Evolutionary conservation across 1,140 invertebrate genomes (phyloP).

Genomic region (Condylostylus longicornis): DNA sequence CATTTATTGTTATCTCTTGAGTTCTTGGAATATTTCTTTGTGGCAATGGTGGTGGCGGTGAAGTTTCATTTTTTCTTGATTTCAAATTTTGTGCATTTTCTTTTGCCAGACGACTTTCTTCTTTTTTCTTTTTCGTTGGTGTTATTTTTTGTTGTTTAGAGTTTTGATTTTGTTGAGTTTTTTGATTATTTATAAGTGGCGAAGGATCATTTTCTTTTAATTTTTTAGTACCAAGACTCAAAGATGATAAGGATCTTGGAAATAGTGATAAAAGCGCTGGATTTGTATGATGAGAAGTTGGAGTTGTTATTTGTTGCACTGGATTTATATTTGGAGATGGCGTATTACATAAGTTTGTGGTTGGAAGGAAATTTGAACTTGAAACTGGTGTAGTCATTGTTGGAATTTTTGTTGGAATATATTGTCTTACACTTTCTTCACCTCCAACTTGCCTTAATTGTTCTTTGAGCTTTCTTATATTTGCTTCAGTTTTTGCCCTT

Average conservation of each 20-base stretch:
- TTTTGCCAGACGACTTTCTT: slow-evolving; percentile 19
- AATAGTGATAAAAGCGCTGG: slow-evolving; percentile 36
- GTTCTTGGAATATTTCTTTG: slow-evolving; percentile 30
- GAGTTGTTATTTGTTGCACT: slow-evolving; percentile 18
- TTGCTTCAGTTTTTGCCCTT: slow-evolving; percentile 28
- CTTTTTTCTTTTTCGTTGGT: slow-evolving; percentile 12
- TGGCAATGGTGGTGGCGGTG: slow-evolving; percentile 34
- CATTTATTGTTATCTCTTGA: slow-evolving; percentile 11
- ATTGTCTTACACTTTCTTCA: slow-evolving; percentile 20
- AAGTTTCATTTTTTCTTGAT: slow-evolving; percentile 11
- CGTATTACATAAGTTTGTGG: background rate
- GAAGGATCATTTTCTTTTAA: slow-evolving; percentile 27
- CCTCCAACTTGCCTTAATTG: slow-evolving; percentile 28
- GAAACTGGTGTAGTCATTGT: background rate
- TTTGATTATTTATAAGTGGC: slow-evolving; percentile 12
- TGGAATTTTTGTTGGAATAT: slow-evolving; percentile 1
- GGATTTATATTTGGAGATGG: slow-evolving; percentile 4
- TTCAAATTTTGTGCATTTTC: slow-evolving; percentile 4
- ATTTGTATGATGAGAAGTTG: slow-evolving; percentile 21
- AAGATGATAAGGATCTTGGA: slow-evolving; percentile 39
- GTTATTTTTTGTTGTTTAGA: slow-evolving; percentile 11
- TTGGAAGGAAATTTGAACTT: background rate
- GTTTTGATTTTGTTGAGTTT: slow-evolving; percentile 16
- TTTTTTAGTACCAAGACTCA: slow-evolving; percentile 28
- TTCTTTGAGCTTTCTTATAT: slow-evolving; percentile 27